These are phyloP conservation scores for Dipodomys stephensi DNA, from an alignment of 2,113 vertebrate genomes.

Conservation along the genomic window DNA sequence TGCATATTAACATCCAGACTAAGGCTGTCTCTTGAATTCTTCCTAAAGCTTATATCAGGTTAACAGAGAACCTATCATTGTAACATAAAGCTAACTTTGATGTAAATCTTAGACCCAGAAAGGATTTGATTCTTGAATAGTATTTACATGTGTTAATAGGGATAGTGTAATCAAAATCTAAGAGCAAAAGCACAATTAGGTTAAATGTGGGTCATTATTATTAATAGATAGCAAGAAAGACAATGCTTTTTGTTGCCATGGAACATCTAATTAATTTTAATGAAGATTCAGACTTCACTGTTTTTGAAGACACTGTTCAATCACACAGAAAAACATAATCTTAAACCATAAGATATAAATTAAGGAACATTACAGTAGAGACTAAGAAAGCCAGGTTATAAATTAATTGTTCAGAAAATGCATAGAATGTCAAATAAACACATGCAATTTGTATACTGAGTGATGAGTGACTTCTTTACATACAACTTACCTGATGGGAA, in stretches of 20 bases:
- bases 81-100: conserved; percentile 9
- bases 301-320: no score
- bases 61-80: background rate
- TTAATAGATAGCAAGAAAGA: background rate
- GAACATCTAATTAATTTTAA: no score
- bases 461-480: background rate
- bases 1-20: background rate
- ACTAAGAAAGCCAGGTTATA: no score
- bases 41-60: background rate
- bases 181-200: background rate
- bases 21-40: conserved; percentile 8
- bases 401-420: no score
- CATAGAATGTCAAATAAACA: no score
- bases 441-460: background rate
- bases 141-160: conserved; percentile 20
- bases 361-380: no score
- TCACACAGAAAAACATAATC: no score
- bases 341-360: no score
- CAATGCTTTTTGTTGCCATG: background rate
- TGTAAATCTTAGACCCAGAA: background rate
- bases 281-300: no score
- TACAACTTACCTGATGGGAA: background rate
- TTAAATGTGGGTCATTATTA: background rate
- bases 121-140: conserved; percentile 29
- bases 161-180: background rate